A percentile compares a stretch with the other conserved stretches of the same genome.
phyloP scores from a whole-genome alignment of 2,888 invertebrate species.

The Tribolium freemani region DNA sequence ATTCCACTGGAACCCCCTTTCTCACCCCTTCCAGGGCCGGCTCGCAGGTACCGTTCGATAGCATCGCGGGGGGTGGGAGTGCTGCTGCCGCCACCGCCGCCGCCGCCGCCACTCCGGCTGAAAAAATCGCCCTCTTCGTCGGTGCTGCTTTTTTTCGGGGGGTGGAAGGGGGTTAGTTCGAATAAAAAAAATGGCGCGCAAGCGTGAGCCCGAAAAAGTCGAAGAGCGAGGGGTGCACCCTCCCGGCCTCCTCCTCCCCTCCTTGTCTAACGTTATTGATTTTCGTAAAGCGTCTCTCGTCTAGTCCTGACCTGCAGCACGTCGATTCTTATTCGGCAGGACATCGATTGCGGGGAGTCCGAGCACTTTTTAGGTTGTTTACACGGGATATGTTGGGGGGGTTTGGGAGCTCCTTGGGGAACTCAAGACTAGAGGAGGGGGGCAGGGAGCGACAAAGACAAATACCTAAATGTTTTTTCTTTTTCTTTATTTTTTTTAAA shows the following conservation, averaged over 20 bases:
- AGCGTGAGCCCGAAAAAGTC: constrained; percentile 42
- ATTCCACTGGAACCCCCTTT: neutral
- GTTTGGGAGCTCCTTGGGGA: too few relatives aligned
- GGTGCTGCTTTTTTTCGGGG: constrained; percentile 23
- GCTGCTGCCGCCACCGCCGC: constrained; percentile 24
- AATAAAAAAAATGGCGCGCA: constrained; percentile 38
- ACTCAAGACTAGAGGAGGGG: too few relatives aligned
- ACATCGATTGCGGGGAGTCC: constrained; percentile 58
- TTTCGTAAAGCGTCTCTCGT: constrained; percentile 52
- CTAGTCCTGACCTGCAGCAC: constrained; percentile 65
- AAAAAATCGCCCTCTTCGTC: constrained; percentile 37
- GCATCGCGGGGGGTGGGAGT: constrained; percentile 2
- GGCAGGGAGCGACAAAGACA: too few relatives aligned
- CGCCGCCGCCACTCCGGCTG: constrained; percentile 6
- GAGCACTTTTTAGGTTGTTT: constrained; percentile 45
- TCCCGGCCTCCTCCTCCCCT: constrained; percentile 40
- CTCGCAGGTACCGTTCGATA: neutral
- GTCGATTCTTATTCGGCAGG: constrained; percentile 64
- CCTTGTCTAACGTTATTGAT: constrained; percentile 63
- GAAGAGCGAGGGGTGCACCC: constrained; percentile 27
- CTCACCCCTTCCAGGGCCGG: constrained; percentile 10
- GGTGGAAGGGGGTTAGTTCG: constrained; percentile 10
- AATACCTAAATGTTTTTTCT: too few relatives aligned
- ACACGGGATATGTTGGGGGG: constrained; percentile 31
- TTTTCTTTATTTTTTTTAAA: too few relatives aligned